These are phyloP conservation scores for Epirrhoe alternata DNA, from an alignment of 2,888 invertebrate genomes.

Conservation along the genomic window DNA sequence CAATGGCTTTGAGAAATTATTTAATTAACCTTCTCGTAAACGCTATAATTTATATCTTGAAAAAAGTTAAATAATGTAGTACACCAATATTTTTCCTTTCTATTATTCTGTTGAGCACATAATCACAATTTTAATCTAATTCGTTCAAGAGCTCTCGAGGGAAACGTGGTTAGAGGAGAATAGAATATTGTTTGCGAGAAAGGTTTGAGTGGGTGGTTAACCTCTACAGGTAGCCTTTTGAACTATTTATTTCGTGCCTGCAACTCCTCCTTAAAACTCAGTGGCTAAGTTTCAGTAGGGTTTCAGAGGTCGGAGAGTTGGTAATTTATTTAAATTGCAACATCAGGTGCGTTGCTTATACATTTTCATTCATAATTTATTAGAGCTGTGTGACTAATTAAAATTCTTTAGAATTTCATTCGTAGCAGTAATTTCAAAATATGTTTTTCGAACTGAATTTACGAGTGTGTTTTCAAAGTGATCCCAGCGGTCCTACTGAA, in stretches of 20 bases:
- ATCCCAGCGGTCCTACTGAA: too few relatives aligned
- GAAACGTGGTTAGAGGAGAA: not conserved
- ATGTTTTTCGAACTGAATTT: not conserved
- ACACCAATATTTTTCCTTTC: not conserved
- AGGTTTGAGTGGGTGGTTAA: slow-evolving; percentile 2
- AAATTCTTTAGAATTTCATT: not conserved
- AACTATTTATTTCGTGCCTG: slow-evolving; percentile 6
- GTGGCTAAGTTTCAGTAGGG: slow-evolving; percentile 18
- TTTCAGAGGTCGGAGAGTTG: slow-evolving; percentile 18
- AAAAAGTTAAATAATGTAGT: not conserved
- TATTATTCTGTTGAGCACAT: not conserved
- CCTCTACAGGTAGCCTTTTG: slow-evolving; percentile 4
- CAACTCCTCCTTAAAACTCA: slow-evolving; percentile 17
- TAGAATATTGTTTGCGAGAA: not conserved
- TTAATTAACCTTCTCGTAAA: not conserved
- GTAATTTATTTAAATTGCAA: slow-evolving; percentile 16
- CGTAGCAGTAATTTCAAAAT: not conserved
- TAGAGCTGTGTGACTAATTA: too few relatives aligned
- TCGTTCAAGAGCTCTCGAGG: not conserved
- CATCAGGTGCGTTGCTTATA: slow-evolving; percentile 5
- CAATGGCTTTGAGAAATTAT: not conserved
- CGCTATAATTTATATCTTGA: not conserved
- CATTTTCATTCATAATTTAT: not conserved
- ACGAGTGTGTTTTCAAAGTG: too few relatives aligned
- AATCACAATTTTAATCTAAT: not conserved